A percentile compares a stretch with the other conserved stretches of the same genome.
Conservation (phyloP, 2,888 invertebrate genomes). For the Drosophila mulleri region DNA sequence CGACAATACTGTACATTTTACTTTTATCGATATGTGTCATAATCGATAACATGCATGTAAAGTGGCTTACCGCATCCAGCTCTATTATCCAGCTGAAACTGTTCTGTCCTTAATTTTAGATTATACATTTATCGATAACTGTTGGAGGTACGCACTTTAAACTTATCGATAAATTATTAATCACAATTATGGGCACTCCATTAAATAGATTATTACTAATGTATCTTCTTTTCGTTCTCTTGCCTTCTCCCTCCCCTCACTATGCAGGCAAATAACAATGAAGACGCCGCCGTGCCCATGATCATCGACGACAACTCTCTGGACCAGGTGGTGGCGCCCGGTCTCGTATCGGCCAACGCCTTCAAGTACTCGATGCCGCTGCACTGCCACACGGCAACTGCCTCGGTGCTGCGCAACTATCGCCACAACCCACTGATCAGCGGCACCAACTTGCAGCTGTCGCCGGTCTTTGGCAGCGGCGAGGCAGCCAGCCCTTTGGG, state of each 20-base stretch:
- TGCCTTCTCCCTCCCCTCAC: slow-evolving; percentile 9
- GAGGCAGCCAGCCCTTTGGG: slow-evolving; percentile 4
- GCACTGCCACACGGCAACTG: slow-evolving; percentile 65
- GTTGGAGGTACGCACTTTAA: not conserved
- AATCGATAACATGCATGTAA: not conserved
- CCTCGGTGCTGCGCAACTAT: slow-evolving; percentile 75
- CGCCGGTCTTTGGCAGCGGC: slow-evolving; percentile 65
- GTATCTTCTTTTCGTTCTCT: slow-evolving; percentile 19
- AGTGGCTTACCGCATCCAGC: not conserved
- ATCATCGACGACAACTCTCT: slow-evolving; percentile 66
- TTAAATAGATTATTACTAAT: slow-evolving; percentile 6
- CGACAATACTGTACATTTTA: no score
- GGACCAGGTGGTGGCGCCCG: slow-evolving; percentile 34
- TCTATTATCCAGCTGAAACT: slow-evolving; percentile 12
- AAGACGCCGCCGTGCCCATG: slow-evolving; percentile 52
- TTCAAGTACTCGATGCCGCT: slow-evolving; percentile 54
- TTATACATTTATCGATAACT: slow-evolving; percentile 9
- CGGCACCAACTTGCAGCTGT: slow-evolving; percentile 76
- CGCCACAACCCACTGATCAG: slow-evolving; percentile 84
- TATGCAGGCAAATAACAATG: slow-evolving; percentile 37
- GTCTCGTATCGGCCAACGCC: slow-evolving; percentile 21
- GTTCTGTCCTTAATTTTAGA: no score
- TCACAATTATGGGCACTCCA: not conserved
- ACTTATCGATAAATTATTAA: slow-evolving; percentile 10
- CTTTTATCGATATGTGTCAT: not conserved